These are phyloP conservation scores for Euzophera pinguis DNA, from an alignment of 2,888 invertebrate species.

Conservation along the genomic window DNA sequence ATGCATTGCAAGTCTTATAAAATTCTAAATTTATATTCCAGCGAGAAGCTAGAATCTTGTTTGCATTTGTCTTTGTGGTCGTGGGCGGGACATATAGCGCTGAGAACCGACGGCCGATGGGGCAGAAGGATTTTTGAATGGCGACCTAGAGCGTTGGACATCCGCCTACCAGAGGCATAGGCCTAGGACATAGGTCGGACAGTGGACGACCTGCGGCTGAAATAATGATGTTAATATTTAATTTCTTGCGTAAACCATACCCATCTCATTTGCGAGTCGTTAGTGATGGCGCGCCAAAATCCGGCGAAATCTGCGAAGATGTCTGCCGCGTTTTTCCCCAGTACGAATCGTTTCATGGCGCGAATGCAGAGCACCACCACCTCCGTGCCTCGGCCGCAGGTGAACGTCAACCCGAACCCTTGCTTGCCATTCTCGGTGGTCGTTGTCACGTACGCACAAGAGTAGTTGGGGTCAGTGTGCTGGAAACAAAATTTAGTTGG, in stretches of 20 bases:
- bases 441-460: slow-evolving; percentile 93
- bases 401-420: slow-evolving; percentile 93
- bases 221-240: too few species aligned
- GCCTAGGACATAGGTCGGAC: too few species aligned
- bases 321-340: slow-evolving; percentile 83
- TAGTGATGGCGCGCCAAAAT: slow-evolving; percentile 91
- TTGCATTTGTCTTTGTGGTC: too few species aligned
- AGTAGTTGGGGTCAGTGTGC: slow-evolving; percentile 95
- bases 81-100: too few species aligned
- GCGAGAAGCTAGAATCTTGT: too few species aligned
- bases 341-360: slow-evolving; percentile 83
- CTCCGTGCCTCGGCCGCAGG: slow-evolving; percentile 93
- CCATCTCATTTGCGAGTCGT: slow-evolving; percentile 95
- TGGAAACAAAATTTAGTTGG: slow-evolving; percentile 37
- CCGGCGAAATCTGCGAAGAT: slow-evolving; percentile 88
- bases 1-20: too few species aligned
- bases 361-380: slow-evolving; percentile 88
- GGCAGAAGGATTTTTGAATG: too few species aligned
- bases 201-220: too few species aligned
- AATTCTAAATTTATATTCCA: too few species aligned
- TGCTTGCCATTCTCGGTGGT: slow-evolving; percentile 81
- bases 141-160: too few species aligned
- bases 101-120: too few species aligned
- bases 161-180: too few species aligned
- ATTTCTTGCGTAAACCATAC: slow-evolving; percentile 76